Evolutionary conservation across 2,888 invertebrate genomes (phyloP), one percentile per base, ranked within the genome.

Genomic region (Clivina fossor): DNA sequence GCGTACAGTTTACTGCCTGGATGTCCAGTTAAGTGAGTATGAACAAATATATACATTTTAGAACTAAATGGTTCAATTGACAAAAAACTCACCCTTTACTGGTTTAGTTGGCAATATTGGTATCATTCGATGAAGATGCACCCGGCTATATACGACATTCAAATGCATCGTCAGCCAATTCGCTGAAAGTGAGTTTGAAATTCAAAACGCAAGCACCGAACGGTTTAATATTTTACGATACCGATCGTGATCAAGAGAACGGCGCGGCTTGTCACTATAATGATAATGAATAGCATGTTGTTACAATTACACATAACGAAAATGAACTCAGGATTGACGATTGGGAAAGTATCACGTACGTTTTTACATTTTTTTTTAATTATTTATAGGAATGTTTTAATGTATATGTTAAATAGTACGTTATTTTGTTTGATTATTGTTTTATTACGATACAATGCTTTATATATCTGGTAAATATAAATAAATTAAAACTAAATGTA

Each of bases 251-350:
- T 53, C 87, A 87, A 70, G 83, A 83, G 1, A 78, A 83, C 1
- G 78, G 78, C 1, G 80, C 89, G 56, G 84, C 80, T 41, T 74
- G 70, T 56, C 77, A 74, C 9, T 90, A 90, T 72, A 89, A 92
- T 69, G 96, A 98, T 74, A 90, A 89, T 15, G 84, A 88, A 66
- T 97, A 97, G 93, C 97, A 98, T 75, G 93, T 92, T 11, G 88
- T 97, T 4, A 89, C 91, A 0, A 88, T 93, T 3, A 85, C 85
- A 2, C 91, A 93, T 67, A 83, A 85, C 64, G 76, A 77, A 22
- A 76, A 77, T 22, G 79, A 81, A 16, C 75, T 96, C 20, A 75
- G 83, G 46, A 86, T 94, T 26, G 97, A 98, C 68, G 97, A 98
- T 72, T 81, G 77, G 32, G 85, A 89, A 63, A 81, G 80, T 57